A percentile compares a stretch with the other conserved stretches of the same genome.
Evolutionary conservation across 2,888 invertebrate species (phyloP).

Genomic region (Chrysodeixis includens): DNA sequence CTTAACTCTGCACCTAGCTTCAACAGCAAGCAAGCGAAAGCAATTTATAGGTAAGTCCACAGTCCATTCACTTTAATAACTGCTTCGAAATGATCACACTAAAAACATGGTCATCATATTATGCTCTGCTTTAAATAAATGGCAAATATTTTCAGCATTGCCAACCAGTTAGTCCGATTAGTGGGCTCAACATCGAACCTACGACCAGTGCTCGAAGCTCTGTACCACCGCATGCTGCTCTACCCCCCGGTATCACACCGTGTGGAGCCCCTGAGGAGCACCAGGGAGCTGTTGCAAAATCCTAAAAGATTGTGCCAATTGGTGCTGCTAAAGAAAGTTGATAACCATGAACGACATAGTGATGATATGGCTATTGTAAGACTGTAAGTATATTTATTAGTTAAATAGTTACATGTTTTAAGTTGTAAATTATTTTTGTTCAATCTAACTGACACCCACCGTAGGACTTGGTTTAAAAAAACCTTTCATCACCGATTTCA

Average conservation of each 20-base stretch:
- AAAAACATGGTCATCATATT: no score
- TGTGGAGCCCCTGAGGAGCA: constrained; percentile 94
- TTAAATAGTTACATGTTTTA: no score
- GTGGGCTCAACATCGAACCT: constrained; percentile 96
- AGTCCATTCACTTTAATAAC: no score
- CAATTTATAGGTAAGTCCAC: constrained; percentile 93
- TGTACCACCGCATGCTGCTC: constrained; percentile 97
- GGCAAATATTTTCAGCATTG: constrained; percentile 90
- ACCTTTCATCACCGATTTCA: no score
- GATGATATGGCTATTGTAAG: constrained; percentile 59
- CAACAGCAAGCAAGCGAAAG: constrained; percentile 95
- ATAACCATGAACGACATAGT: constrained; percentile 83
- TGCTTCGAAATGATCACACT: no score
- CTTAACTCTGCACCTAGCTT: constrained; percentile 93
- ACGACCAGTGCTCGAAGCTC: constrained; percentile 96
- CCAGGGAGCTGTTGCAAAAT: constrained; percentile 94
- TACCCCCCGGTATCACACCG: constrained; percentile 96
- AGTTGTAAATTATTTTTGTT: no score
- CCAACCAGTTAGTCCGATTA: constrained; percentile 95
- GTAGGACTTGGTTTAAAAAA: no score
- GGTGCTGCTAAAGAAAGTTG: constrained; percentile 91
- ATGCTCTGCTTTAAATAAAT: no score
- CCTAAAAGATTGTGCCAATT: constrained; percentile 94
- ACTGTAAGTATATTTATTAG: constrained; percentile 43
- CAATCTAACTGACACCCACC: neutral